These are phyloP conservation scores for Halcyon smyrnensis DNA, from an alignment of 2,797 vertebrate species.

Conservation along the genomic window DNA sequence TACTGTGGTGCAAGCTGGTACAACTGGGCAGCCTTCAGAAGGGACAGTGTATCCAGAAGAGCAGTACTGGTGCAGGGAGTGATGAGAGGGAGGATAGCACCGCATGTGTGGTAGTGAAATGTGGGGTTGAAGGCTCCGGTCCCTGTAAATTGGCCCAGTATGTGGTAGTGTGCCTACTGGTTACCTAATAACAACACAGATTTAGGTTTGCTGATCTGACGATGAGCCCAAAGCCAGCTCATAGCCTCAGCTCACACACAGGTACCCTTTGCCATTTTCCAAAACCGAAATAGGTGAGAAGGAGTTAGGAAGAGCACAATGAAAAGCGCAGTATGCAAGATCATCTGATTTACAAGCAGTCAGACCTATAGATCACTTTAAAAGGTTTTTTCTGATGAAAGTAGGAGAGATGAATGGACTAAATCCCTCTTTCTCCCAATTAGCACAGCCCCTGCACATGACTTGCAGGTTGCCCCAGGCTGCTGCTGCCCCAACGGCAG, in stretches of 20 bases:
- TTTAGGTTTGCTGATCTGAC: neutral
- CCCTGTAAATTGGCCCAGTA: neutral
- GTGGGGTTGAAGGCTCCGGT: neutral
- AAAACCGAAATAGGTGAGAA: neutral
- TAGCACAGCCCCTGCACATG: neutral
- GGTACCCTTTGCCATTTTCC: neutral
- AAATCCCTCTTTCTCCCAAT: neutral
- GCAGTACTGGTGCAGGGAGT: accelerated
- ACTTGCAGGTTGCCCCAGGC: neutral
- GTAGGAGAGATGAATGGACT: neutral
- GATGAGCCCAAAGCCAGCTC: neutral
- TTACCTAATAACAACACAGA: neutral
- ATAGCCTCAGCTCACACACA: neutral
- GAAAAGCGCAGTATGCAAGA: accelerated
- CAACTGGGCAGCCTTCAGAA: neutral
- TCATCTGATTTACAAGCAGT: neutral
- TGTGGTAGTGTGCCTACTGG: neutral
- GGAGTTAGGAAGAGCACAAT: neutral
- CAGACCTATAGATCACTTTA: neutral
- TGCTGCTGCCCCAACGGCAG: neutral
- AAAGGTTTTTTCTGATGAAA: conserved; percentile 1
- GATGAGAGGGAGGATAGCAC: neutral
- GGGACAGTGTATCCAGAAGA: neutral
- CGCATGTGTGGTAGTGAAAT: neutral
- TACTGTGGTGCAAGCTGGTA: neutral